Evolutionary conservation across 2,113 vertebrate genomes (phyloP), one percentile per base, ranked within the genome.

Genomic region (Corythoichthys intestinalis): DNA sequence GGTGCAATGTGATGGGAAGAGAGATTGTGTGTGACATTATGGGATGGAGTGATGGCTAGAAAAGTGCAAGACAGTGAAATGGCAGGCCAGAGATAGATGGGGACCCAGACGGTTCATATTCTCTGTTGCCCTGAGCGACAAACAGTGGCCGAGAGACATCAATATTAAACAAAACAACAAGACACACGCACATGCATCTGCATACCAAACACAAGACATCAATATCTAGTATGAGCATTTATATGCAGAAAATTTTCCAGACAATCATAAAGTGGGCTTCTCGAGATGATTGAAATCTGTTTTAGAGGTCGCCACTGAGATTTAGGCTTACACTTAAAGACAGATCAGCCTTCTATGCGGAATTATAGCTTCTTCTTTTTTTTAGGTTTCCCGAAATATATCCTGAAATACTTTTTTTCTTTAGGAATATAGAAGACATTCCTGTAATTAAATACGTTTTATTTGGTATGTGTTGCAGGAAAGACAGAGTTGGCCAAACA

Each of bases 401-500:
- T 20, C 66, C 6, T 20, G 41, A 76, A 5, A 13, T 44, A 14
- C 2, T 6, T 34, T 50, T 6, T 66, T 17, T 67, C 62, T 67
- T 39, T 6, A 58, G 35, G 11, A 37, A 38, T 28, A 67, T 14
- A 39, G 53, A 62, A 46, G 13, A 62, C 68, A 58, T 56, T 6
- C 54, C 58, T 59, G 28, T 74, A 48, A 73, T 72, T 69, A 71
- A 56, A 67, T 60, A 35, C 46, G 65, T 12, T 86, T n/a, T 62
- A 50, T 66, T 76, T 71, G 6, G 41, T n/a, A 50, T 47, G 13
- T 66, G 38, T 73, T n/a, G 54, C 91, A 98, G 97, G 97, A 67
- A 99, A 99, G 88, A 99, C 97, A 0, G 97, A 99, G 76, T 84
- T 99, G 86, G 96, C 96, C 84, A 99, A 99, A 83, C 97, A 99